phyloP scores from a whole-genome alignment of 2,797 vertebrate genomes.

The Saxicola maurus region DNA sequence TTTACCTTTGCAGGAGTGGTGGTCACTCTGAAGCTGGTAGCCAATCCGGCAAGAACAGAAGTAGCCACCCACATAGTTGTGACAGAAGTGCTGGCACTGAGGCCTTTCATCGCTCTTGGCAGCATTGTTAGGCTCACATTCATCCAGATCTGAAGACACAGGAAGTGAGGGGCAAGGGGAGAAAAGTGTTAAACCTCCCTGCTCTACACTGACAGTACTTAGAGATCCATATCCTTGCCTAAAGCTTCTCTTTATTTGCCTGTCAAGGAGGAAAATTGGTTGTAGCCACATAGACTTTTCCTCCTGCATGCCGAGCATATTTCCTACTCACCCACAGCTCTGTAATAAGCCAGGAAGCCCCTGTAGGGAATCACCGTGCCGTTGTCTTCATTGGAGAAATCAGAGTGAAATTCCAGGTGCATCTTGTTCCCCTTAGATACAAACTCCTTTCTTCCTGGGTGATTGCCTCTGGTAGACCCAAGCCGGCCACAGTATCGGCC shows the following conservation, averaged over 20 bases:
- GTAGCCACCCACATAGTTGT: conserved; percentile 88
- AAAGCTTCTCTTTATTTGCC: background rate
- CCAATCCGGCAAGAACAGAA: conserved; percentile 84
- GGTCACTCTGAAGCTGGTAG: conserved; percentile 76
- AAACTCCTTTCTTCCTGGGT: conserved; percentile 60
- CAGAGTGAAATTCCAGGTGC: conserved; percentile 68
- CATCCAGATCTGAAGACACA: conserved; percentile 65
- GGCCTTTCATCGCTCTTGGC: background rate
- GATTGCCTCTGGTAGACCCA: conserved; percentile 52
- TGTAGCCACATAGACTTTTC: background rate
- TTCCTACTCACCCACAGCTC: conserved; percentile 69
- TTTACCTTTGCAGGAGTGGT: conserved; percentile 72
- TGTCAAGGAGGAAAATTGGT: background rate
- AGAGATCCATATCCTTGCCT: background rate
- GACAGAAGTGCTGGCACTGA: conserved; percentile 84
- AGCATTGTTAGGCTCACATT: conserved; percentile 48
- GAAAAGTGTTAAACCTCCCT: background rate
- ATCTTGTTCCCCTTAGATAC: conserved; percentile 69
- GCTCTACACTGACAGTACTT: background rate
- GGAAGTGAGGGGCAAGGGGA: background rate
- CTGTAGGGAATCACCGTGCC: conserved; percentile 68
- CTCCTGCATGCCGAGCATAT: background rate
- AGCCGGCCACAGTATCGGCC: conserved; percentile 70
- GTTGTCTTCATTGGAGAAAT: conserved; percentile 77
- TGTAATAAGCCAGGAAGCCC: conserved; percentile 74